These are phyloP conservation scores for Dendrolimus kikuchii DNA, from an alignment of 1,140 invertebrate genomes.

Conservation along the genomic window DNA sequence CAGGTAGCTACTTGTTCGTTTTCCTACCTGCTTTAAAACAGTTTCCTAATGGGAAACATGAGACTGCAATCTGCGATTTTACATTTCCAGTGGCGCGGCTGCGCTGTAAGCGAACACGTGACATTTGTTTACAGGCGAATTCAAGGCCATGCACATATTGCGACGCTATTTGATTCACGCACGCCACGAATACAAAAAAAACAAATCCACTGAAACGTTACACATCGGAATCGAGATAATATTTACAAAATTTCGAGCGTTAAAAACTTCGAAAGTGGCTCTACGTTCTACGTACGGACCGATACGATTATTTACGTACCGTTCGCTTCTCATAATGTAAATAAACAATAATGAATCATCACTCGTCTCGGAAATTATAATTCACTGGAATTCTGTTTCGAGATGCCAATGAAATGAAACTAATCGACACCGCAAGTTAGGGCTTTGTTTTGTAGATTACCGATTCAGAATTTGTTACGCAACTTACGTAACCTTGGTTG, in stretches of 20 bases:
- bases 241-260: too few relatives aligned
- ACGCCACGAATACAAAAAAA: slow-evolving; percentile 27
- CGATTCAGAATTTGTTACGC: too few relatives aligned
- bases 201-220: slow-evolving; percentile 5
- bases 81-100: slow-evolving; percentile 11
- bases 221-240: neutral
- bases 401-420: slow-evolving; percentile 4
- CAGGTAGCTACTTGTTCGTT: too few relatives aligned
- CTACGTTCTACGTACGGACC: too few relatives aligned
- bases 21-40: too few relatives aligned
- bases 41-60: slow-evolving; percentile 4
- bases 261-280: too few relatives aligned
- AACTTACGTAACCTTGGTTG: too few relatives aligned
- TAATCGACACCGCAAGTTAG: too few relatives aligned
- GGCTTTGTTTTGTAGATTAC: too few relatives aligned
- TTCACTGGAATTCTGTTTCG: slow-evolving; percentile 11
- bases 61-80: slow-evolving; percentile 16
- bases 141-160: slow-evolving; percentile 53
- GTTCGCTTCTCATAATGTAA: slow-evolving; percentile 8
- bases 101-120: slow-evolving; percentile 40
- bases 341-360: slow-evolving; percentile 23
- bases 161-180: slow-evolving; percentile 43
- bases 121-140: slow-evolving; percentile 50
- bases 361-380: slow-evolving; percentile 7
- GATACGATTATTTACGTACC: neutral